phyloP scores from a whole-genome alignment of 2,888 invertebrate species.

The Plebejus anna region DNA sequence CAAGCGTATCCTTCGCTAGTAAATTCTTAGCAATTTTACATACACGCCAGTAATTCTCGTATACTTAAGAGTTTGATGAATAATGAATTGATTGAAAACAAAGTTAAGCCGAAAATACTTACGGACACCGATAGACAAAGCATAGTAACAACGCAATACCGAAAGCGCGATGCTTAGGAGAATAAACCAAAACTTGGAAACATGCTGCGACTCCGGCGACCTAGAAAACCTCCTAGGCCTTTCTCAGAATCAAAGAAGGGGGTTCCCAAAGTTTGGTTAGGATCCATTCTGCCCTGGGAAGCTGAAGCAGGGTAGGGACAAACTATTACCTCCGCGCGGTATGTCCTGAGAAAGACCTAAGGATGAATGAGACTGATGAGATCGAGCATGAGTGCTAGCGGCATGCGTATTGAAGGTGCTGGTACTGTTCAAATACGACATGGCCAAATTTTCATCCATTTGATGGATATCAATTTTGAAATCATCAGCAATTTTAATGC shows the following conservation, averaged over 20 bases:
- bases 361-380: slow-evolving; percentile 75
- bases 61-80: slow-evolving; percentile 2
- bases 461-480: slow-evolving; percentile 6
- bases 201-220: slow-evolving; percentile 75
- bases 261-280: slow-evolving; percentile 74
- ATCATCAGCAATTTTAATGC: slow-evolving; percentile 6
- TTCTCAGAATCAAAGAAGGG: slow-evolving; percentile 65
- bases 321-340: slow-evolving; percentile 74
- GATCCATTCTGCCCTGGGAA: slow-evolving; percentile 67
- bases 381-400: slow-evolving; percentile 68
- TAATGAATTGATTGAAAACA: slow-evolving; percentile 17
- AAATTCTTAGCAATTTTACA: background rate
- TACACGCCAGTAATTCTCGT: background rate
- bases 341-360: slow-evolving; percentile 80
- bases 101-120: slow-evolving; percentile 36
- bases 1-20: background rate
- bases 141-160: slow-evolving; percentile 48
- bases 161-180: slow-evolving; percentile 65
- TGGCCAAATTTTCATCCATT: slow-evolving; percentile 3
- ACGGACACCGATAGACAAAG: slow-evolving; percentile 43
- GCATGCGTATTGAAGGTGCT: slow-evolving; percentile 67
- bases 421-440: slow-evolving; percentile 29
- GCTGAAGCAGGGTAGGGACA: slow-evolving; percentile 68
- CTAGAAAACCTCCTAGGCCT: slow-evolving; percentile 76
- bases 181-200: slow-evolving; percentile 78